phyloP scores from a whole-genome alignment of 2,888 invertebrate genomes.

The Vandiemenella viatica region DNA sequence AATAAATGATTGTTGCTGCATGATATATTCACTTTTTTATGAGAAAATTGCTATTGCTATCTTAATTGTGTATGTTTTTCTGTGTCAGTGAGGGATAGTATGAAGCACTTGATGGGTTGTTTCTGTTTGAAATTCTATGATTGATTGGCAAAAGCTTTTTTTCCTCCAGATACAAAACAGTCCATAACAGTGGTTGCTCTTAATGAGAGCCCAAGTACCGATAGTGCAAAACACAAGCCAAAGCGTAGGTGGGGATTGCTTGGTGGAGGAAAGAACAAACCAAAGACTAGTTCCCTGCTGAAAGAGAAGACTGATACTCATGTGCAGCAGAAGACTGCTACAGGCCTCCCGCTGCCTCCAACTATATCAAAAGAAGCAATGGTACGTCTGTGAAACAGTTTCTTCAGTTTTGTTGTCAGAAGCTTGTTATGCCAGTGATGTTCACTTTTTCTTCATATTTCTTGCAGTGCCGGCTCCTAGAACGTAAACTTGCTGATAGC shows the following conservation, averaged over 20 bases:
- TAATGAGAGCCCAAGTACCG: not conserved
- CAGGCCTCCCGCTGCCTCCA: conserved; percentile 53
- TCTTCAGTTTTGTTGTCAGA: not conserved
- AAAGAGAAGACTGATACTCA: conserved; percentile 34
- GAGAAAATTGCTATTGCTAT: too few species aligned
- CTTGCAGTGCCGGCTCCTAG: conserved; percentile 45
- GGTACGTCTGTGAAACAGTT: conserved; percentile 34
- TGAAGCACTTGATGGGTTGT: too few species aligned
- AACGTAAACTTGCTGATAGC: conserved; percentile 52
- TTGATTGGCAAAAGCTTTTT: not conserved
- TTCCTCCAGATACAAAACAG: not conserved
- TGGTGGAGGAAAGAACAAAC: conserved; percentile 38
- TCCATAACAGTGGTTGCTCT: not conserved
- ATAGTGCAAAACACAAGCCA: conserved; percentile 37
- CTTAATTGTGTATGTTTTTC: too few species aligned
- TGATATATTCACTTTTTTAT: too few species aligned
- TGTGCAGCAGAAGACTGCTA: conserved; percentile 50
- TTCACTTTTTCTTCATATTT: not conserved
- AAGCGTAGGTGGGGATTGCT: conserved; percentile 53
- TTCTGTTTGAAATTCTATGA: too few species aligned
- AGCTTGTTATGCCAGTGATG: not conserved
- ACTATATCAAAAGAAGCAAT: conserved; percentile 66
- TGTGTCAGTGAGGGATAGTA: too few species aligned
- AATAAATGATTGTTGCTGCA: too few species aligned
- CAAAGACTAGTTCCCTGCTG: conserved; percentile 53